Base-by-base conservation (phyloP, 2,888 invertebrate species). In the Drosophila koepferae region DNA sequence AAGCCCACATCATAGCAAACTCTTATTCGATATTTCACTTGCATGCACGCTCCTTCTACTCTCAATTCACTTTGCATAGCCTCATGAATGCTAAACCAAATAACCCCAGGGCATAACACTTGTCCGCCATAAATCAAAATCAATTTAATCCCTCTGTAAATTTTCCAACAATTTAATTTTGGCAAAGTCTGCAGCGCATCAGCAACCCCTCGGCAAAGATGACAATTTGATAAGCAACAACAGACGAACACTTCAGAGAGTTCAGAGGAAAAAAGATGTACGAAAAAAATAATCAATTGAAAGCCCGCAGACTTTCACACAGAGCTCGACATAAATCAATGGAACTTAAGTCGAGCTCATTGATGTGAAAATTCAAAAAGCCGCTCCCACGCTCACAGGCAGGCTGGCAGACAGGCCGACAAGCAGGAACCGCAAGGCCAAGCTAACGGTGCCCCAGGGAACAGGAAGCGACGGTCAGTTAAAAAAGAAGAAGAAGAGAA, bases 81-180 rank as follows among this genome's bases (percentile, higher is more conserved):
- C 46, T 31, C 67, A 67, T 81, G 74, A 82, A 77, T 76, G 72
- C 6, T 18, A 36, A 31, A n/a, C 18, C 34, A 18, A 49, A 51
- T 76, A 69, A 51, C 53, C 62, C 73, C 68, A 43, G 46, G 38
- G n/a, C 18, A 53, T 58, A 41, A 41, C 85, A 85, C 85, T 85
- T 85, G 89, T 89, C 76, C 38, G 59, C 64, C 70, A 76, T 85
- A 85, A 85, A 89, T 85, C 80, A 85, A 72, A 80, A 54, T 34
- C 67, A 73, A 85, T 80, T 86, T 56, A 83, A 84, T 74, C 60
- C 63, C 23, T 40, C 43, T 58, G 67, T 63, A 58, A 49, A 56
- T 59, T 58, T 66, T 46, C 20, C 67, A 78, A 78, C 71, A 82
- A 55, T 83, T 86, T 56, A 81, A 81, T 86, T 80, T 80, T 89